Evolutionary conservation across 2,113 vertebrate species (phyloP).

Genomic region (Corythaeola cristata): DNA sequence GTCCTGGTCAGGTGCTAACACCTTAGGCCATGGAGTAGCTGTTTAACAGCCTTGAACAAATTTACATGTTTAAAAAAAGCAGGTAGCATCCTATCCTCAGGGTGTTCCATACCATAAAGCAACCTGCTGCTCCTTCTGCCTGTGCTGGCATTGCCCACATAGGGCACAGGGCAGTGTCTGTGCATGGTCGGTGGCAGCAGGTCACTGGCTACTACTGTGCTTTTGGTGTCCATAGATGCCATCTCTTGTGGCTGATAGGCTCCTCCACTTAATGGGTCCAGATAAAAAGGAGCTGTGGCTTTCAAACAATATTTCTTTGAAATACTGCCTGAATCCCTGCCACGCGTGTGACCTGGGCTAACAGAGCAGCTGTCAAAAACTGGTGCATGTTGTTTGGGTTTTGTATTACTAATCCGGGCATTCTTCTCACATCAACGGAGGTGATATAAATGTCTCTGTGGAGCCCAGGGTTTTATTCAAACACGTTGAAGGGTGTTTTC

Average conservation of each 20-base stretch:
- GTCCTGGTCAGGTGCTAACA: not conserved
- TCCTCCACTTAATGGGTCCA: not conserved
- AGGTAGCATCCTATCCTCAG: not conserved
- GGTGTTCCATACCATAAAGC: not conserved
- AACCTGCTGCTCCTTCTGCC: not conserved
- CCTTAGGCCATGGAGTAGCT: not conserved
- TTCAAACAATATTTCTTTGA: not conserved
- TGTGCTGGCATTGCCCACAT: not conserved
- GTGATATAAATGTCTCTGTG: not conserved
- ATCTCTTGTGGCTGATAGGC: not conserved
- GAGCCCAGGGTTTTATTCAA: not conserved
- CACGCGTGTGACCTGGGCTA: not conserved
- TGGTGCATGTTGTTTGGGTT: not conserved
- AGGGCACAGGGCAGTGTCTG: not conserved
- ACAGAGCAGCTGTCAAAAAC: not conserved
- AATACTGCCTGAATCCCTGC: not conserved
- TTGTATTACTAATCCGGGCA: not conserved
- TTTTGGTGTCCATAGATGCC: fast-evolving
- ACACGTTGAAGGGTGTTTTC: not conserved
- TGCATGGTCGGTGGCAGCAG: fast-evolving
- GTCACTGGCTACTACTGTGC: fast-evolving
- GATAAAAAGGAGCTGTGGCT: not conserved
- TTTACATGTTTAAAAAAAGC: not conserved
- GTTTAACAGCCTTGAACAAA: not conserved
- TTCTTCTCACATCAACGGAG: not conserved